Conservation (phyloP, 2,797 vertebrate species). For the Anableps anableps region DNA sequence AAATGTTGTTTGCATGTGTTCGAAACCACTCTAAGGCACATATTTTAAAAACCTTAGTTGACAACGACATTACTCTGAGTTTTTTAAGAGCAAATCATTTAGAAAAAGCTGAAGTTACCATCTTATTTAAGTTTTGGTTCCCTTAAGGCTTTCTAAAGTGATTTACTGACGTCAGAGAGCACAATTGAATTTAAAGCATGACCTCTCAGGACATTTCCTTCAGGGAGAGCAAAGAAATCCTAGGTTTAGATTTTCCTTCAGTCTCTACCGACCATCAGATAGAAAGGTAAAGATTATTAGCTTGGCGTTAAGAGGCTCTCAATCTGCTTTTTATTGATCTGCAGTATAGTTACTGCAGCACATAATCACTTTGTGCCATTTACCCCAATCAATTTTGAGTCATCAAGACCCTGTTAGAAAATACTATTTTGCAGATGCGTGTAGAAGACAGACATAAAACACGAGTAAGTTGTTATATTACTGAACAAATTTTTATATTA, state of each 20-base stretch:
- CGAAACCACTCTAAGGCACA: neutral
- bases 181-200: slow-evolving; percentile 68
- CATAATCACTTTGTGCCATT: slow-evolving; percentile 41
- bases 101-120: slow-evolving; percentile 31
- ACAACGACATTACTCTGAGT: slow-evolving; percentile 5
- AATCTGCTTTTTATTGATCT: slow-evolving; percentile 65
- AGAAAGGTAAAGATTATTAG: slow-evolving; percentile 24
- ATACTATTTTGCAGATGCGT: neutral
- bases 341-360: slow-evolving; percentile 11
- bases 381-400: slow-evolving; percentile 33
- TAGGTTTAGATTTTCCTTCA: slow-evolving; percentile 35
- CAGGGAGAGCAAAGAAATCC: slow-evolving; percentile 47
- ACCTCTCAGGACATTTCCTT: slow-evolving; percentile 63
- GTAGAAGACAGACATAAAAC: neutral
- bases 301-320: slow-evolving; percentile 54
- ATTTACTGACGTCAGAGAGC: slow-evolving; percentile 66
- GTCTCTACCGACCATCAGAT: slow-evolving; percentile 54
- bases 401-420: slow-evolving; percentile 18
- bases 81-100: slow-evolving; percentile 19
- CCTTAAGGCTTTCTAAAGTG: slow-evolving; percentile 57
- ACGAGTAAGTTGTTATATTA: neutral
- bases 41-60: slow-evolving; percentile 12
- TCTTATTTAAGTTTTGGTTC: slow-evolving; percentile 33
- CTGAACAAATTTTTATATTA: too few species aligned
- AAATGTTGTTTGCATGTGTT: slow-evolving; percentile 23